Conservation (phyloP, 1,140 invertebrate genomes). For the Asobara japonica region DNA sequence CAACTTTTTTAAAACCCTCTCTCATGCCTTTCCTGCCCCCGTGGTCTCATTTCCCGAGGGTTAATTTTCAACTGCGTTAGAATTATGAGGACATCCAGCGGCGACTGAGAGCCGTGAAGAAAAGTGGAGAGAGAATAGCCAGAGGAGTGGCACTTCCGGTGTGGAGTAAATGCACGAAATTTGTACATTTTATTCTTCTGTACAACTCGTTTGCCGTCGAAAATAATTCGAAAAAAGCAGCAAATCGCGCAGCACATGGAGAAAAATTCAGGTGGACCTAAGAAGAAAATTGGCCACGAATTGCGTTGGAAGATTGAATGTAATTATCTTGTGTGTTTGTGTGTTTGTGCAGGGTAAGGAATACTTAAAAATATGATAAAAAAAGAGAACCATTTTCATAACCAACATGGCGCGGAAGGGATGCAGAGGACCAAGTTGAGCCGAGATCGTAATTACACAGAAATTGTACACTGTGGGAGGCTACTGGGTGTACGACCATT, state of each 20-base stretch:
- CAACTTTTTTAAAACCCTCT: background rate
- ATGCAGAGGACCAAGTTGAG: background rate
- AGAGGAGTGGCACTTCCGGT: background rate
- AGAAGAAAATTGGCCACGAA: too few relatives aligned
- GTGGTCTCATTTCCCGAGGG: background rate
- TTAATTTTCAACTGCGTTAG: background rate
- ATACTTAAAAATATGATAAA: too few relatives aligned
- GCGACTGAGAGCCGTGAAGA: background rate
- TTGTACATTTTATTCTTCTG: too few relatives aligned
- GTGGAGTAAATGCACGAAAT: background rate
- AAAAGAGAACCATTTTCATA: too few relatives aligned
- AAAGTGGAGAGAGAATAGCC: background rate
- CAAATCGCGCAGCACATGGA: background rate
- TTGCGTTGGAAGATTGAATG: too few relatives aligned
- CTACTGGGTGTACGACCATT: background rate
- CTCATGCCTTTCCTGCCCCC: background rate
- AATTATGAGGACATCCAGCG: slow-evolving; percentile 2
- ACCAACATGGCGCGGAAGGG: background rate
- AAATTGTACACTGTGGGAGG: background rate
- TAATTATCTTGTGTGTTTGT: too few relatives aligned
- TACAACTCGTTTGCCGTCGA: background rate
- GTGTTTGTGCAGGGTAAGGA: too few relatives aligned
- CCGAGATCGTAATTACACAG: background rate
- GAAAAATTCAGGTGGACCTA: background rate
- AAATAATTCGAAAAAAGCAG: background rate